phyloP scores from a whole-genome alignment of 2,113 vertebrate species.

The Lota lota region DNA sequence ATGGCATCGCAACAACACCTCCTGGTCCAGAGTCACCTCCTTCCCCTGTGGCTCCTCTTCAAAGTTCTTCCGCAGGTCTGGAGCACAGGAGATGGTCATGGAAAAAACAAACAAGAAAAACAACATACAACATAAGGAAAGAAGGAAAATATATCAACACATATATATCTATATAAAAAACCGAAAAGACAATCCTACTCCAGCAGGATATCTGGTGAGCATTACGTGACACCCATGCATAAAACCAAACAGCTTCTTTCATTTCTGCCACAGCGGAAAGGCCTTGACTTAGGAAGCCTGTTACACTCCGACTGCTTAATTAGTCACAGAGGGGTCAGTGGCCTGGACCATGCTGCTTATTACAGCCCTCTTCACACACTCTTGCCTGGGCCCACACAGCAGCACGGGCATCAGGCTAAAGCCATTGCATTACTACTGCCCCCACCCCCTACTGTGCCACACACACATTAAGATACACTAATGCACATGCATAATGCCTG shows the following conservation, averaged over 20 bases:
- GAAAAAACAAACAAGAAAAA: not conserved
- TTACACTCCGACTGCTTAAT: conserved; percentile 56
- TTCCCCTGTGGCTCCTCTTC: conserved; percentile 92
- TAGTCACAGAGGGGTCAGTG: conserved; percentile 58
- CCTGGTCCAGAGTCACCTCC: conserved; percentile 94
- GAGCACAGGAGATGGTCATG: not conserved
- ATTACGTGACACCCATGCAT: conserved; percentile 35
- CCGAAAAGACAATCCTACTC: not conserved
- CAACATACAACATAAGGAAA: not conserved
- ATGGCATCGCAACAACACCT: conserved; percentile 89
- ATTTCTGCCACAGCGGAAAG: conserved; percentile 29
- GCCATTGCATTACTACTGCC: conserved; percentile 70
- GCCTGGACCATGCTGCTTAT: conserved; percentile 64
- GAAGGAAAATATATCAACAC: not conserved
- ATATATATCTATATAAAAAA: too few relatives aligned
- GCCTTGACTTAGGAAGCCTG: conserved; percentile 26
- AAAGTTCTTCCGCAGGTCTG: conserved; percentile 98
- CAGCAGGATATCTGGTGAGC: conserved; percentile 2
- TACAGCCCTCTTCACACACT: conserved; percentile 67
- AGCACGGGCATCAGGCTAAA: conserved; percentile 61
- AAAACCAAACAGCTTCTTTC: conserved; percentile 22
- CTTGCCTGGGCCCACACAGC: conserved; percentile 66
- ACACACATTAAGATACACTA: too few relatives aligned
- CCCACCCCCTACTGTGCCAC: too few relatives aligned
- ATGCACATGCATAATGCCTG: too few relatives aligned